Conservation (phyloP, 2,797 vertebrate genomes). For the Heterohyrax brucei region DNA sequence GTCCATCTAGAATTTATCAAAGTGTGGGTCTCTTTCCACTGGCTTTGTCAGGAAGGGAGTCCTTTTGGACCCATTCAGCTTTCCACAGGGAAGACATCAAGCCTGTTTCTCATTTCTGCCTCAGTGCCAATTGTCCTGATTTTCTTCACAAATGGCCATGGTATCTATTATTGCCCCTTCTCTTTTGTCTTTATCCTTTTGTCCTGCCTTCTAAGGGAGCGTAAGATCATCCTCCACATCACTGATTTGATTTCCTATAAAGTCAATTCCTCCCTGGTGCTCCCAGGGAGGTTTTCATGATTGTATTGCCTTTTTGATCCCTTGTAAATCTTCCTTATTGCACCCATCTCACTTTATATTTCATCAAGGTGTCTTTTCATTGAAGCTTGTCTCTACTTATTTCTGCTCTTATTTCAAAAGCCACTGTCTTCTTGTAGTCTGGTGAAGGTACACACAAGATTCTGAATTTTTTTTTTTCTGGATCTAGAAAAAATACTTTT, state of each 20-base stretch:
- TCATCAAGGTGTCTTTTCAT: not conserved
- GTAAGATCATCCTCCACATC: not conserved
- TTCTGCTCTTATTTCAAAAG: not conserved
- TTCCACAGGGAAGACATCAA: not conserved
- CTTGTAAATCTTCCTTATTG: not conserved
- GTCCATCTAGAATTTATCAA: not conserved
- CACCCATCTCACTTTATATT: not conserved
- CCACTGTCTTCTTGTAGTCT: not conserved
- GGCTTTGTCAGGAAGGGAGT: not conserved
- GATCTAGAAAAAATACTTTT: conserved; percentile 21
- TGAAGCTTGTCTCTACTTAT: not conserved
- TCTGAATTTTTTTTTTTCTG: not conserved
- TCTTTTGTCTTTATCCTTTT: not conserved
- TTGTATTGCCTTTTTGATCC: not conserved
- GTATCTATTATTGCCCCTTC: not conserved
- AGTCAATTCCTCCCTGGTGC: not conserved
- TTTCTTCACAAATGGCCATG: not conserved
- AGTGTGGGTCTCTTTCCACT: not conserved
- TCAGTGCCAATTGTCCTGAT: not conserved
- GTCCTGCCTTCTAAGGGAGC: conserved; percentile 9
- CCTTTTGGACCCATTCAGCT: not conserved
- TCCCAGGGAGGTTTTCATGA: not conserved
- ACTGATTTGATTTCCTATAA: not conserved
- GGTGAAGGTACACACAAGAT: not conserved
- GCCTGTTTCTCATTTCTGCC: not conserved